phyloP scores from a whole-genome alignment of 2,888 invertebrate genomes.

The Ormyrus rosae region DNA sequence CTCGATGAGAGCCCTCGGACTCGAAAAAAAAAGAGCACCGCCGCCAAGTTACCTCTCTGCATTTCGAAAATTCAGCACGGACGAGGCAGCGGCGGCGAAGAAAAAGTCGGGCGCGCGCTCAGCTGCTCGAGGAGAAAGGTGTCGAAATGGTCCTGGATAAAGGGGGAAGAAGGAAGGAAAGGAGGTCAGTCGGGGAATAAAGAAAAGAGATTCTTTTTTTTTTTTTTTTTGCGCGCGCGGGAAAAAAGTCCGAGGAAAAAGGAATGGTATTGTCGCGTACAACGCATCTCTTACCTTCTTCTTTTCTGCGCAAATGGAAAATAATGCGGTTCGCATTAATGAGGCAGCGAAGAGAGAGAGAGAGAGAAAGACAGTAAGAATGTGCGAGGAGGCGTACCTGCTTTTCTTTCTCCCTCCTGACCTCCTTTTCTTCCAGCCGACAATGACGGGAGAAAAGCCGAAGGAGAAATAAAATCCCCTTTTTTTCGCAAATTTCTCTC shows the following conservation, averaged over 20 bases:
- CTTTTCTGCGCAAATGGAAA: constrained; percentile 57
- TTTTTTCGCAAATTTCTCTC: constrained; percentile 38
- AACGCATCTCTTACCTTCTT: constrained; percentile 45
- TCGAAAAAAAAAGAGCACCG: background rate
- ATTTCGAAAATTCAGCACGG: constrained; percentile 13
- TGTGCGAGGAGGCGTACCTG: too few species aligned
- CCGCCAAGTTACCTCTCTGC: too few species aligned
- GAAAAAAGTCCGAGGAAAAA: background rate
- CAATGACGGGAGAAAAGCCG: background rate
- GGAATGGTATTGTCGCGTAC: constrained; percentile 47
- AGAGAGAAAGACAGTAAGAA: background rate
- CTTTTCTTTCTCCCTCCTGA: too few species aligned
- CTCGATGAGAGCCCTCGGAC: constrained; percentile 5
- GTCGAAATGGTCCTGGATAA: constrained; percentile 44
- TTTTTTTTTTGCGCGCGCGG: background rate
- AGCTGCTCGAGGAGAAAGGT: constrained; percentile 16
- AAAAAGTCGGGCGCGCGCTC: constrained; percentile 18
- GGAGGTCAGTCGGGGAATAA: constrained; percentile 53
- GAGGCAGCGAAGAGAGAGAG: constrained; percentile 53
- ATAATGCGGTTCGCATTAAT: constrained; percentile 65
- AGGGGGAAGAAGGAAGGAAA: constrained; percentile 10
- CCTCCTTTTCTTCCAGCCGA: too few species aligned
- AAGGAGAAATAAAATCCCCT: constrained; percentile 15
- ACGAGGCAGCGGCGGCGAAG: background rate
- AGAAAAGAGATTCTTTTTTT: background rate